A percentile compares a stretch with the other conserved stretches of the same genome.
Evolutionary conservation across 2,113 vertebrate species (phyloP).

Genomic region (Pungitius pungitius): DNA sequence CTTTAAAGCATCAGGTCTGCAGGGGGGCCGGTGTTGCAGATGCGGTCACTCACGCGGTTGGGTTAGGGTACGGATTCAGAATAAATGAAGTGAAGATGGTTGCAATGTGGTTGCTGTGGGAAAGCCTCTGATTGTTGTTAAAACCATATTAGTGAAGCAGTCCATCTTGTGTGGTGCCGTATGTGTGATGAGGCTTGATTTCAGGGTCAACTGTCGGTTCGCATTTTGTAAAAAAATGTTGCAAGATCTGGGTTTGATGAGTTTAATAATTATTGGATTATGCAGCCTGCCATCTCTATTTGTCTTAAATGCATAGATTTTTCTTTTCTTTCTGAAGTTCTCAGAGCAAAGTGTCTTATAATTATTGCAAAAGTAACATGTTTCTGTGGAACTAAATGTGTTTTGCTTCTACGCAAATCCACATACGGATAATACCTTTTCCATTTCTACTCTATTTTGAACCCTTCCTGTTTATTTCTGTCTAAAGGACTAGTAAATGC

Average conservation of each 20-base stretch:
- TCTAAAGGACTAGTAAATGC: not conserved
- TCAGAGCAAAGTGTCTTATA: not conserved
- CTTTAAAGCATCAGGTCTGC: not conserved
- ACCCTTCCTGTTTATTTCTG: not conserved
- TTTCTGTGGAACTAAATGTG: not conserved
- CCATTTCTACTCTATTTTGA: not conserved
- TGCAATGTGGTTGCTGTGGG: not conserved
- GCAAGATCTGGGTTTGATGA: slow-evolving; percentile 27
- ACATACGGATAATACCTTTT: not conserved
- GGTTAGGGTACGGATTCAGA: not conserved
- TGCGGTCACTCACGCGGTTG: slow-evolving; percentile 5
- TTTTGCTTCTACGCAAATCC: not conserved
- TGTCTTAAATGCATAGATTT: not conserved
- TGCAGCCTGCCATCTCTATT: not conserved
- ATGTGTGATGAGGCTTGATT: not conserved
- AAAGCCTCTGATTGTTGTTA: not conserved
- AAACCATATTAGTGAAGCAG: not conserved
- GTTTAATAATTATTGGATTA: slow-evolving; percentile 27
- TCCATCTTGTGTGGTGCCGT: not conserved
- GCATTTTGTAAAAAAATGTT: not conserved
- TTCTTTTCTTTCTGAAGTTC: not conserved
- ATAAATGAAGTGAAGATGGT: not conserved
- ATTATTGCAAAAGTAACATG: not conserved
- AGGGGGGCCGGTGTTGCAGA: slow-evolving; percentile 7
- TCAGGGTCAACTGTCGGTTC: not conserved